Evolutionary conservation across 2,888 invertebrate genomes (phyloP).

Genomic region (Idaea straminata): DNA sequence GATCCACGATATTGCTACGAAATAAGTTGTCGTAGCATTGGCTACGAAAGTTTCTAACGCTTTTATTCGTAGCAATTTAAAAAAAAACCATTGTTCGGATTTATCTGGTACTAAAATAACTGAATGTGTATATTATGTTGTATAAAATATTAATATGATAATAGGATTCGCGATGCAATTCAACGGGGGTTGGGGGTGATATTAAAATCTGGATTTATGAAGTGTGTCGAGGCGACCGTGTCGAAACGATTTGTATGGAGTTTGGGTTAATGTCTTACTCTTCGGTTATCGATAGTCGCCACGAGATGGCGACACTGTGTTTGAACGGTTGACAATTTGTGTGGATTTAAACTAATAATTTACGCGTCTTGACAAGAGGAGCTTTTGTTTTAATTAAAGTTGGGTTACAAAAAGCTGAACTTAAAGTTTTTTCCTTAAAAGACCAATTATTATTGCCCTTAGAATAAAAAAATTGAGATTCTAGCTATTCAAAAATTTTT

Average conservation of each 20-base stretch:
- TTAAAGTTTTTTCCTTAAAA: too few relatives aligned
- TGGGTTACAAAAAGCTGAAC: too few relatives aligned
- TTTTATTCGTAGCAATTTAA: too few relatives aligned
- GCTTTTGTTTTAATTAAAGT: too few relatives aligned
- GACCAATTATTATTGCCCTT: too few relatives aligned
- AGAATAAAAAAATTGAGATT: too few relatives aligned
- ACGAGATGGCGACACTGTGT: neutral
- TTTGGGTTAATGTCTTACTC: constrained; percentile 35
- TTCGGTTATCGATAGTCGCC: neutral
- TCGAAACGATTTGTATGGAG: constrained; percentile 78
- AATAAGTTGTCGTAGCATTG: neutral
- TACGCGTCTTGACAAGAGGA: too few relatives aligned
- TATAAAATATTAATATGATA: constrained; percentile 15
- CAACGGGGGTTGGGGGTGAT: constrained; percentile 51
- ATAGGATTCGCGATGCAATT: constrained; percentile 34
- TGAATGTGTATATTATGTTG: constrained; percentile 17
- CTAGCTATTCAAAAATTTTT: too few relatives aligned
- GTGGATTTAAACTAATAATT: too few relatives aligned
- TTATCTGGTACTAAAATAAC: too few relatives aligned
- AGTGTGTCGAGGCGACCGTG: constrained; percentile 61
- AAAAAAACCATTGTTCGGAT: too few relatives aligned
- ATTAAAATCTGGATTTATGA: constrained; percentile 78
- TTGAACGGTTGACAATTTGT: neutral
- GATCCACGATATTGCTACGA: neutral
- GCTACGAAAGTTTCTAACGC: neutral